Conservation (phyloP, 1,140 invertebrate genomes). For the Trissolcus basalis region DNA sequence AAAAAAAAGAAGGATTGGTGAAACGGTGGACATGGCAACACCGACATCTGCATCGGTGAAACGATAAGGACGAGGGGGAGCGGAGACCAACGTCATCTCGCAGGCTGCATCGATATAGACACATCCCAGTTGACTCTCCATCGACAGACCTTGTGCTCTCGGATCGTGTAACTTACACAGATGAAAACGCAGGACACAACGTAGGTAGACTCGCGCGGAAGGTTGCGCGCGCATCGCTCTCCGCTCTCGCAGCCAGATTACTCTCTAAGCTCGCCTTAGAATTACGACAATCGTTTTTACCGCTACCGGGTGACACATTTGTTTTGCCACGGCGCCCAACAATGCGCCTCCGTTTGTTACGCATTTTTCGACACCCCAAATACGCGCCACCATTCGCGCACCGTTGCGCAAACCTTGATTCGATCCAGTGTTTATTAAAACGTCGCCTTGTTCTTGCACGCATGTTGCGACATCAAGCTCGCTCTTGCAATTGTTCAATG, state of each 20-base stretch:
- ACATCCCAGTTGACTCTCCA: conserved; percentile 56
- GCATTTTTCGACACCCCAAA: conserved; percentile 32
- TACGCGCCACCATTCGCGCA: conserved; percentile 1
- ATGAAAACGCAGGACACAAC: conserved; percentile 56
- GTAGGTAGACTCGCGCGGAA: conserved; percentile 57
- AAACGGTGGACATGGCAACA: conserved; percentile 55
- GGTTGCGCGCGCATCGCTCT: conserved; percentile 59
- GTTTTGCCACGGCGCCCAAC: conserved; percentile 38
- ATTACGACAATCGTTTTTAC: conserved; percentile 57
- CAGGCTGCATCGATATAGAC: conserved; percentile 56
- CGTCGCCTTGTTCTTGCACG: too few species aligned
- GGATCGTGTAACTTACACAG: conserved; percentile 58
- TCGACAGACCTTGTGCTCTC: conserved; percentile 60
- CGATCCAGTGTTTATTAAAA: too few species aligned
- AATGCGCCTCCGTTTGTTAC: conserved; percentile 33
- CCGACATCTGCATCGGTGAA: conserved; percentile 55
- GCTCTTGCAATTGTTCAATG: not conserved
- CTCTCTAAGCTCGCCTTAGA: conserved; percentile 59
- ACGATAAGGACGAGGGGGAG: conserved; percentile 47
- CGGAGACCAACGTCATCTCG: conserved; percentile 56
- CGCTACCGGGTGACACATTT: conserved; percentile 57
- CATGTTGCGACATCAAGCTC: not conserved
- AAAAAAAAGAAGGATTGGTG: conserved; percentile 36
- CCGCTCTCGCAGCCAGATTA: conserved; percentile 57
- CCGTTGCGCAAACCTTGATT: conserved; percentile 6